phyloP scores from a whole-genome alignment of 2,888 invertebrate genomes.

The Platerodrilus igneus region DNA sequence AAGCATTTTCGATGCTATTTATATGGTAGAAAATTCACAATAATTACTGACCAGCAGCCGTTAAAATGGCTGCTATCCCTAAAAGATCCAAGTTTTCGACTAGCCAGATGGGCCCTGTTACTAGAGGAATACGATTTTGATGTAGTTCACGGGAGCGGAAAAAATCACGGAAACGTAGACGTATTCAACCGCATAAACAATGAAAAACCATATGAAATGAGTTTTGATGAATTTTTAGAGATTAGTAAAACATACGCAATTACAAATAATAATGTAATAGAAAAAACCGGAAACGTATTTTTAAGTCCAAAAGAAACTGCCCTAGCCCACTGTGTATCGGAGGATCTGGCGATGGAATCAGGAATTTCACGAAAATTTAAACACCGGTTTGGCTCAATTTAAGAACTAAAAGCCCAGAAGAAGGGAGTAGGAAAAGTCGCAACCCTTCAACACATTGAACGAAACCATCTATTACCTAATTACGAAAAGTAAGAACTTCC shows the following conservation, averaged over 20 bases:
- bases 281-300: slow-evolving; percentile 46
- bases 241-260: neutral
- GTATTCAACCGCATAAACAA: neutral
- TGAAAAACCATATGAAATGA: neutral
- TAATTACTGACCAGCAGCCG: slow-evolving; percentile 1
- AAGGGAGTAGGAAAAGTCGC: slow-evolving; percentile 42
- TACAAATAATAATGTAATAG: neutral
- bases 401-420: slow-evolving; percentile 28
- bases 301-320: slow-evolving; percentile 43
- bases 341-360: slow-evolving; percentile 48
- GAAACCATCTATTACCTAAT: slow-evolving; percentile 53
- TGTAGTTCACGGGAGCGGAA: neutral
- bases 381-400: slow-evolving; percentile 29
- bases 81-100: neutral
- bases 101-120: neutral
- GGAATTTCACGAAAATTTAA: slow-evolving; percentile 47
- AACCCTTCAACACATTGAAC: slow-evolving; percentile 39
- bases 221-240: neutral
- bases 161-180: slow-evolving; percentile 2
- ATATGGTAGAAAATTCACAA: slow-evolving; percentile 5
- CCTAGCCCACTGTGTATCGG: slow-evolving; percentile 49
- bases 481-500: slow-evolving; percentile 50
- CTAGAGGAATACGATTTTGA: slow-evolving; percentile 5
- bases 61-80: neutral
- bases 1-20: slow-evolving; percentile 6